phyloP scores from a whole-genome alignment of 2,797 vertebrate species.

The Ciconia nigra region DNA sequence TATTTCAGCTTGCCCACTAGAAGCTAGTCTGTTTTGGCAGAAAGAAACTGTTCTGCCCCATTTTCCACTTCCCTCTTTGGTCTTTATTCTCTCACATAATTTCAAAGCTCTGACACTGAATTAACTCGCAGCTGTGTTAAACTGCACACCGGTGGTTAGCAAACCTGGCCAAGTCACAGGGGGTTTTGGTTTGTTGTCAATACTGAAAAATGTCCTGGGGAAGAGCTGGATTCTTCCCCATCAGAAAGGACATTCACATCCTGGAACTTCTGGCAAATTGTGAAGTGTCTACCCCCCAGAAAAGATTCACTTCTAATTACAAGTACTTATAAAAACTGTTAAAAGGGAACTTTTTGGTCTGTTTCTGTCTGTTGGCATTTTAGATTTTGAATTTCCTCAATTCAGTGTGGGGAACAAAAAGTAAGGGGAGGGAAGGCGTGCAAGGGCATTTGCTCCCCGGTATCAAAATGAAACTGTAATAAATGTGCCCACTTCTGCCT shows the following conservation, averaged over 20 bases:
- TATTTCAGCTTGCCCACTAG: not conserved
- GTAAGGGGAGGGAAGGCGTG: not conserved
- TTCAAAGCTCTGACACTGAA: not conserved
- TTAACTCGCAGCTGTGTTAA: not conserved
- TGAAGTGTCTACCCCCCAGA: not conserved
- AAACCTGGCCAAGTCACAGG: not conserved
- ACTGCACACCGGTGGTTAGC: not conserved
- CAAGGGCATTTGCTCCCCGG: fast-evolving
- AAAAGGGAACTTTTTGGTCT: not conserved
- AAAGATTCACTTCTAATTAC: not conserved
- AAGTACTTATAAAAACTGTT: not conserved
- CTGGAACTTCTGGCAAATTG: not conserved
- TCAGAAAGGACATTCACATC: not conserved
- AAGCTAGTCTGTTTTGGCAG: not conserved
- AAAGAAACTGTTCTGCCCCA: not conserved
- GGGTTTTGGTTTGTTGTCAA: not conserved
- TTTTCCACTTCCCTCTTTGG: not conserved
- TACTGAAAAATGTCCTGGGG: not conserved
- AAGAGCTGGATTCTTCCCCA: not conserved
- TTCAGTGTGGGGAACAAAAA: not conserved
- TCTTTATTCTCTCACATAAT: not conserved
- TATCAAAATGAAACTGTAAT: not conserved
- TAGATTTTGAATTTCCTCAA: not conserved
- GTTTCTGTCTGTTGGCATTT: not conserved
- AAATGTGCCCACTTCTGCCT: not conserved